phyloP scores from a whole-genome alignment of 2,888 invertebrate species.

The Kuschelorhynchus macadamiae region DNA sequence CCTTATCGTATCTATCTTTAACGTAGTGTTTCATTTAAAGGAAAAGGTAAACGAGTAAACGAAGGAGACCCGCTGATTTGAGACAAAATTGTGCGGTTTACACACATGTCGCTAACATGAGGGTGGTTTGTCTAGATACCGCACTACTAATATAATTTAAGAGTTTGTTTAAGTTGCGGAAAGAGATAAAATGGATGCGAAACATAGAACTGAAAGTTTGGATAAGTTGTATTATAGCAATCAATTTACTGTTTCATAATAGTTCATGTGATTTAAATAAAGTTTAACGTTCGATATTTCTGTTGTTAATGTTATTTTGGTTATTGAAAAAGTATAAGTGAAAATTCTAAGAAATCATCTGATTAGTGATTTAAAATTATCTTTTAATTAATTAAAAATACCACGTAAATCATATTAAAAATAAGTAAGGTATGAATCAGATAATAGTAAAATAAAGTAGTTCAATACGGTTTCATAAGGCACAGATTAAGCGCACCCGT shows the following conservation, averaged over 20 bases:
- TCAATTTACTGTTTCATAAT: no score
- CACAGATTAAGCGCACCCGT: no score
- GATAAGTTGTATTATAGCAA: conserved; percentile 16
- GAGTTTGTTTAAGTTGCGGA: conserved; percentile 38
- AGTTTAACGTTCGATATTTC: no score
- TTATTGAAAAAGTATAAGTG: no score
- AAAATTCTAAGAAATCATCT: no score
- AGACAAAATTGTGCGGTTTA: conserved; percentile 47
- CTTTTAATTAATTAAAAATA: no score
- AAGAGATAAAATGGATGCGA: conserved; percentile 36
- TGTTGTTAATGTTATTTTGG: no score
- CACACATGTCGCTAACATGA: conserved; percentile 45
- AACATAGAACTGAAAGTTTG: conserved; percentile 24
- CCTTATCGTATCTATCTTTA: conserved; percentile 66
- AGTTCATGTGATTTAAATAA: not conserved
- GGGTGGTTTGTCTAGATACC: conserved; percentile 48
- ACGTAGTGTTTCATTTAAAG: conserved; percentile 65
- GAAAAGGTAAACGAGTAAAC: conserved; percentile 60
- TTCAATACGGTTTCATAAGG: no score
- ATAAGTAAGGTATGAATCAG: no score
- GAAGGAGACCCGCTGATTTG: conserved; percentile 61
- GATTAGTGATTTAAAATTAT: no score
- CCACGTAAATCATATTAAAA: no score
- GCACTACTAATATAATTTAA: conserved; percentile 45
- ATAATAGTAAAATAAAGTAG: no score